A percentile compares a stretch with the other conserved stretches of the same genome.
Conservation (phyloP, 2,797 vertebrate species). For the Gobionotothen gibberifrons region DNA sequence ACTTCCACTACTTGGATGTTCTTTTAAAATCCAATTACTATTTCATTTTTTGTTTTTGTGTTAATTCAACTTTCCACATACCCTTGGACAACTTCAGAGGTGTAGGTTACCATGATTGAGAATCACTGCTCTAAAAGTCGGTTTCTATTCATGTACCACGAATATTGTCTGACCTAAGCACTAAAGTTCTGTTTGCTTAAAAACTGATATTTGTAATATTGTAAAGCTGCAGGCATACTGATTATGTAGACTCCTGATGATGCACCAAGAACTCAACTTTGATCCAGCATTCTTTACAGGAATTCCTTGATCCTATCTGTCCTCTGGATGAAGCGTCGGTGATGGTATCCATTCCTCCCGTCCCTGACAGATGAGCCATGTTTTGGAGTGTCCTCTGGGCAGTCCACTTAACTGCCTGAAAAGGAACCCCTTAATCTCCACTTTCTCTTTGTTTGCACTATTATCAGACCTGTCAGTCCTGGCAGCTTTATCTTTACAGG, state of each 20-base stretch:
- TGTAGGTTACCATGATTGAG: background rate
- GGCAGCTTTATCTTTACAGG: slow-evolving; percentile 77
- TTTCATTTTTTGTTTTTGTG: background rate
- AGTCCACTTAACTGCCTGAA: slow-evolving; percentile 80
- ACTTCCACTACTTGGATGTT: background rate
- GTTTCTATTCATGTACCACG: slow-evolving; percentile 9
- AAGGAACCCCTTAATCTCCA: slow-evolving; percentile 82
- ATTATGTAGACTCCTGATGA: slow-evolving; percentile 17
- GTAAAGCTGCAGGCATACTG: background rate
- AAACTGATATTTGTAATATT: background rate
- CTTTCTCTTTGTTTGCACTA: slow-evolving; percentile 83
- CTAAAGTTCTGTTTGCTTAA: background rate
- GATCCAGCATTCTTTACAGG: slow-evolving; percentile 47
- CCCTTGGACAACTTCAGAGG: background rate
- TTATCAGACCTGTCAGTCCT: slow-evolving; percentile 80
- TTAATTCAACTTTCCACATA: background rate
- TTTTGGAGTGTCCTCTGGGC: slow-evolving; percentile 76
- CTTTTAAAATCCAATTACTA: background rate
- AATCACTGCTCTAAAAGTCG: slow-evolving; percentile 2
- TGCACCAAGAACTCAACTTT: slow-evolving; percentile 8
- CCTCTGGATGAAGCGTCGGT: slow-evolving; percentile 53
- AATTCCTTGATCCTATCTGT: slow-evolving; percentile 72
- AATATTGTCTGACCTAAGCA: background rate
- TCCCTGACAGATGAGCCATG: slow-evolving; percentile 79
- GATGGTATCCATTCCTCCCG: slow-evolving; percentile 71